Percentiles rank a stretch among this genome's conserved stretches.
These are phyloP conservation scores for Microcaecilia unicolor DNA, from an alignment of 2,797 vertebrate species.

Conservation along the genomic window DNA sequence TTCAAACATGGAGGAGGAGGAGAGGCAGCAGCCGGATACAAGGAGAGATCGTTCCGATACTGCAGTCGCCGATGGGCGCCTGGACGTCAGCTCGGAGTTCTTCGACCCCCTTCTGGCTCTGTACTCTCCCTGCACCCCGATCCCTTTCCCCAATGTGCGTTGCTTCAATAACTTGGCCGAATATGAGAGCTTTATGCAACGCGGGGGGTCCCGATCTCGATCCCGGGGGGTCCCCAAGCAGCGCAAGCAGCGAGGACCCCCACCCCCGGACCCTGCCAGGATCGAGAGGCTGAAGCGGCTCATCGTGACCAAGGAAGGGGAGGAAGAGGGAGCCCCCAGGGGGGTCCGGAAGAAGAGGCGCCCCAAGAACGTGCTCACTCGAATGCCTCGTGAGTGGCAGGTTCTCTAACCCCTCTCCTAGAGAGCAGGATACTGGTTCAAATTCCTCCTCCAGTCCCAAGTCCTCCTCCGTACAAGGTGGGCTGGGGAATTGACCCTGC, in stretches of 20 bases:
- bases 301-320: constrained; percentile 58
- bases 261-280: constrained; percentile 59
- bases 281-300: constrained; percentile 69
- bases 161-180: constrained; percentile 88
- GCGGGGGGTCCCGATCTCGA: constrained; percentile 59
- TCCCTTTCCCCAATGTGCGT: constrained; percentile 74
- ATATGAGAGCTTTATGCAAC: constrained; percentile 82
- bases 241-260: background rate
- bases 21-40: background rate
- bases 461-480: too few species aligned
- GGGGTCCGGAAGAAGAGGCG: constrained; percentile 36
- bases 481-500: too few species aligned
- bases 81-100: constrained; percentile 73
- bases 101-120: constrained; percentile 83
- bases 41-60: too few species aligned
- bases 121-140: constrained; percentile 61
- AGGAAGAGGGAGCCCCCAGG: constrained; percentile 18
- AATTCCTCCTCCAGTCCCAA: too few species aligned
- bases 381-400: constrained; percentile 78
- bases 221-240: constrained; percentile 26
- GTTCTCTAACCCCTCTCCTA: too few species aligned
- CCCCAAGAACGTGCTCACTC: constrained; percentile 79
- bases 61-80: constrained; percentile 34
- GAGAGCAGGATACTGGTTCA: too few species aligned
- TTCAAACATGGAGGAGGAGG: background rate